Percentiles rank a stretch among this genome's conserved stretches.
Conservation (phyloP, 2,888 invertebrate genomes). For the Ferdinandea cuprea region DNA sequence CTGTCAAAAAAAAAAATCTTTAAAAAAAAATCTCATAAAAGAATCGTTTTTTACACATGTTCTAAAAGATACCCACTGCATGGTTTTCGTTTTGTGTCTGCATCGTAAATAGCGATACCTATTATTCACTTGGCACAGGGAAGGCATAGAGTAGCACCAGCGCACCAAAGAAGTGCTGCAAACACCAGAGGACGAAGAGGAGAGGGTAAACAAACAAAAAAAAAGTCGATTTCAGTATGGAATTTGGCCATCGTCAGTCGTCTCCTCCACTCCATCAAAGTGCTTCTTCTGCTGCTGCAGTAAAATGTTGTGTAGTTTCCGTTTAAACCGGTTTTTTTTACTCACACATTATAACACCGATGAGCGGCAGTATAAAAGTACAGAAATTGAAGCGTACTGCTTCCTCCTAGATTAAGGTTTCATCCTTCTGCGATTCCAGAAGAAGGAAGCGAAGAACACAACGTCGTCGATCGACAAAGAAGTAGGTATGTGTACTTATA, state of each 20-base stretch:
- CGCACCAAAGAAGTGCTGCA: constrained; percentile 23
- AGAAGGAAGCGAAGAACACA: constrained; percentile 53
- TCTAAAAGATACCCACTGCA: constrained; percentile 68
- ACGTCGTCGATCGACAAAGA: constrained; percentile 4
- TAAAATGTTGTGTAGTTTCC: constrained; percentile 83
- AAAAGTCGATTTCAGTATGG: constrained; percentile 67
- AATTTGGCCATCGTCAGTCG: constrained; percentile 69
- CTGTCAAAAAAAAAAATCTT: constrained; percentile 47
- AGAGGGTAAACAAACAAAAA: constrained; percentile 68
- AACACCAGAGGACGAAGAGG: constrained; percentile 6
- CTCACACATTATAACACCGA: constrained; percentile 66
- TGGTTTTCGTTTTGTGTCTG: constrained; percentile 72
- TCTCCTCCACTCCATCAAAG: constrained; percentile 48
- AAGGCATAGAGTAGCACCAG: constrained; percentile 49
- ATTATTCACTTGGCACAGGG: constrained; percentile 70
- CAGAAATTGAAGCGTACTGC: constrained; percentile 64
- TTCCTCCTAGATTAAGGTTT: constrained; percentile 74
- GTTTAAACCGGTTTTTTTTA: constrained; percentile 82
- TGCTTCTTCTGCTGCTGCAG: constrained; percentile 74
- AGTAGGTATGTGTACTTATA: constrained; percentile 1
- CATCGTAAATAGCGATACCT: constrained; percentile 71
- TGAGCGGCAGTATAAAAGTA: constrained; percentile 64
- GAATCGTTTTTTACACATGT: constrained; percentile 73
- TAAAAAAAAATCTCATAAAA: constrained; percentile 48
- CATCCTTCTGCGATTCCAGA: constrained; percentile 53